phyloP scores from a whole-genome alignment of 2,888 invertebrate genomes.

The Lingula anatina region DNA sequence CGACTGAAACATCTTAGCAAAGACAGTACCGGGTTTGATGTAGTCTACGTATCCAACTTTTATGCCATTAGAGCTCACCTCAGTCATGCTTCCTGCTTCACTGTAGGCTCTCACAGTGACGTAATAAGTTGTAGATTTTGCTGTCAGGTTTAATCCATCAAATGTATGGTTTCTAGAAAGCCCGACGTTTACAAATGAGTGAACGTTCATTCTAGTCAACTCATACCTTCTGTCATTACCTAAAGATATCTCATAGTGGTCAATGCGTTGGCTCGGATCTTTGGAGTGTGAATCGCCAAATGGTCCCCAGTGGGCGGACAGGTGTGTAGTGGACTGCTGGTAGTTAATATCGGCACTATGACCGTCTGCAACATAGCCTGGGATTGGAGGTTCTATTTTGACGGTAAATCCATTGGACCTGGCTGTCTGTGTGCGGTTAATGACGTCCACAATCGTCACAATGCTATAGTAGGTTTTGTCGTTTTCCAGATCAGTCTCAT shows the following conservation, averaged over 20 bases:
- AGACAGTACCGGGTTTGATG: slow-evolving; percentile 6
- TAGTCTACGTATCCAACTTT: slow-evolving; percentile 8
- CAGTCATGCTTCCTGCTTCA: slow-evolving; percentile 11
- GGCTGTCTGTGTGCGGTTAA: slow-evolving; percentile 15
- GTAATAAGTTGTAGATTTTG: slow-evolving; percentile 12
- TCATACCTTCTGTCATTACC: slow-evolving; percentile 7
- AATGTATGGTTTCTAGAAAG: slow-evolving; percentile 10
- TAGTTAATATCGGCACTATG: slow-evolving; percentile 19
- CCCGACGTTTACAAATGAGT: slow-evolving; percentile 9
- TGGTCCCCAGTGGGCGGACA: slow-evolving; percentile 25
- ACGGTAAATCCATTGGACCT: slow-evolving; percentile 24
- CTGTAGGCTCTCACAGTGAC: slow-evolving; percentile 18
- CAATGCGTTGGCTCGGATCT: slow-evolving; percentile 10
- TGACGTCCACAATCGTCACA: slow-evolving; percentile 18
- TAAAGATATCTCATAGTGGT: slow-evolving; percentile 10
- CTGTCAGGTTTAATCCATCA: slow-evolving; percentile 8
- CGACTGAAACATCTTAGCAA: slow-evolving; percentile 1
- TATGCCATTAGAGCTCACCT: slow-evolving; percentile 15
- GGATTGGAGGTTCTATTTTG: slow-evolving; percentile 22
- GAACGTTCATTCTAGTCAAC: slow-evolving; percentile 8
- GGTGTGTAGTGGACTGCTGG: slow-evolving; percentile 15
- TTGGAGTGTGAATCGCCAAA: slow-evolving; percentile 16
- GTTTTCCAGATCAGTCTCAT: slow-evolving; percentile 20
- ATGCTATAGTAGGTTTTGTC: slow-evolving; percentile 21
- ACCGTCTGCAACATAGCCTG: slow-evolving; percentile 27